Evolutionary conservation across 2,113 vertebrate genomes (phyloP), one percentile per base, ranked within the genome.

Genomic region (Entelurus aequoreus): DNA sequence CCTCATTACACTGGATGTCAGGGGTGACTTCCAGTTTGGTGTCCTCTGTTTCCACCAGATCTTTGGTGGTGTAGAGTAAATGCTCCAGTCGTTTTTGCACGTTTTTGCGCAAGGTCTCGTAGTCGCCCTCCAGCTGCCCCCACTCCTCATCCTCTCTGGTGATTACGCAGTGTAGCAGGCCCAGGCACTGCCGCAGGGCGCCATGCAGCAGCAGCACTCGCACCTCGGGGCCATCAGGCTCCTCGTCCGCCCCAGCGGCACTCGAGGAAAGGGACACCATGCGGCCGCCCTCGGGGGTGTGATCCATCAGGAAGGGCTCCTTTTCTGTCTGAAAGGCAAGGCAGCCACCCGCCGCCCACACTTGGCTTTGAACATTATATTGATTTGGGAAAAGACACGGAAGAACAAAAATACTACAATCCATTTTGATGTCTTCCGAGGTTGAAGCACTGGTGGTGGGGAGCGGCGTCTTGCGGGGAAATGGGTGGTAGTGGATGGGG

Each of bases 131-230:
- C 48, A 82, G 59, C 67, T 77, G 63, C 0, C 87, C 90, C 85
- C 87, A 84, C 57, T 92, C 88, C 74, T 90, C 87, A 40, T 86
- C 83, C 67, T 90, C 90, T 54, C 78, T 81, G 48, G 21, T 35
- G 55, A 90, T 88, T 67, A 90, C 54, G 68, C 67, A 75, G 78
- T 90, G 86, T 49, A 92, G 79, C 56, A 91, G 84, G 6, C 86
- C 85, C 49, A 88, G 71, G 38, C 90, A 90, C 56, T 86, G 80
- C 4, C 83, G 82, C 72, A 92, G 72, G 15, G 90, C 90, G 0
- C 79, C 66, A 51, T 88, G 88, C 65, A 89, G 73, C 40, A 73
- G 48, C 61, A 76, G 78, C 69, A 88, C 88, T 79, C 72, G 83
- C 79, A 85, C 78, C 14, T 69, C 82, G 0, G 55, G 38, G n/a